These are phyloP conservation scores for Diadema setosum DNA, from an alignment of 35 echinoderm and acorn worm species.

Conservation along the genomic window DNA sequence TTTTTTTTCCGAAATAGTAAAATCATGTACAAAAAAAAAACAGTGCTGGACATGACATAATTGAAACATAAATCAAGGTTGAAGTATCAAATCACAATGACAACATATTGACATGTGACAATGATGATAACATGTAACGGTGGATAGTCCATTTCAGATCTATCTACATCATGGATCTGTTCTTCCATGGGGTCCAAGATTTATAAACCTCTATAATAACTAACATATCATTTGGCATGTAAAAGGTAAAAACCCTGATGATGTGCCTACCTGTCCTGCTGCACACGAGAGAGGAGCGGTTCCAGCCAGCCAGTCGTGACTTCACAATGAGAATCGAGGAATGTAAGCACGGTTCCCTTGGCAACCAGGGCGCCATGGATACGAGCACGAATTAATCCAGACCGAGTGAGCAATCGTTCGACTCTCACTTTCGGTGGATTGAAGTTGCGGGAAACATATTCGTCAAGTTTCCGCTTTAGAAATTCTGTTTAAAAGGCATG, in stretches of 20 bases:
- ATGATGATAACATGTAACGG: too few species aligned
- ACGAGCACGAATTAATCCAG: constrained; percentile 49
- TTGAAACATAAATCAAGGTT: too few species aligned
- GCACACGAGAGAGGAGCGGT: constrained; percentile 53
- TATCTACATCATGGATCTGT: too few species aligned
- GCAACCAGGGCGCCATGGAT: constrained; percentile 50
- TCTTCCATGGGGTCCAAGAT: too few species aligned
- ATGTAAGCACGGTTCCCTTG: constrained; percentile 48
- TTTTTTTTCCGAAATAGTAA: too few species aligned
- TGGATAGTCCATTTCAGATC: too few species aligned
- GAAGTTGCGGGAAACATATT: constrained; percentile 6
- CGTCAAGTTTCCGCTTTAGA: constrained; percentile 36
- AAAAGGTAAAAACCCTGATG: background rate
- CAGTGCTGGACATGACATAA: too few species aligned
- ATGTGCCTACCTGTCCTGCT: constrained; percentile 9
- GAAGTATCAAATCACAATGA: too few species aligned
- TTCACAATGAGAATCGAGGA: constrained; percentile 91
- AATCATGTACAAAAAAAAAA: too few species aligned
- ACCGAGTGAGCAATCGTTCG: constrained; percentile 25
- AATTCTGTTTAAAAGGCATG: background rate
- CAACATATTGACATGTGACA: too few species aligned
- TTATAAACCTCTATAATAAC: too few species aligned
- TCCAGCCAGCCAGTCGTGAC: constrained; percentile 64
- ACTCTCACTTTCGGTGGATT: constrained; percentile 25
- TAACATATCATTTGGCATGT: too few species aligned